These are phyloP conservation scores for Sturnus vulgaris DNA, from an alignment of 2,113 vertebrate genomes.

Conservation along the genomic window DNA sequence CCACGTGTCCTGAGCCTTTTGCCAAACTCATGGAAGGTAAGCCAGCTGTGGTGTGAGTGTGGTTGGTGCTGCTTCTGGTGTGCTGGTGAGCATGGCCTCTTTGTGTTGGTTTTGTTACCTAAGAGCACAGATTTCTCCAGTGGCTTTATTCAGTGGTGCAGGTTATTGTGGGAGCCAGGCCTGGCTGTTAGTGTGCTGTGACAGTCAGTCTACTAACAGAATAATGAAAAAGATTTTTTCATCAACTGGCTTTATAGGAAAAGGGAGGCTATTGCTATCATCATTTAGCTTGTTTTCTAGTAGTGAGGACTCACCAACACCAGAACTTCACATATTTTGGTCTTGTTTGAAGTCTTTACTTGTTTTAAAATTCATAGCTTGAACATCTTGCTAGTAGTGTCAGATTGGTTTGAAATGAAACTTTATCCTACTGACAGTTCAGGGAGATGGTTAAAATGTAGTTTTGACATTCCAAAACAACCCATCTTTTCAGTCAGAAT, in stretches of 20 bases:
- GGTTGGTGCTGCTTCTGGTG: background rate
- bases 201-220: background rate
- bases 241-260: background rate
- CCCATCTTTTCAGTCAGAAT: background rate
- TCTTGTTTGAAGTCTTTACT: background rate
- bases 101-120: background rate
- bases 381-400: background rate
- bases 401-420: background rate
- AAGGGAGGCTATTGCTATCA: background rate
- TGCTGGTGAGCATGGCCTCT: background rate
- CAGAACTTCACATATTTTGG: background rate
- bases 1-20: constrained; percentile 94
- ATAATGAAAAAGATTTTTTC: background rate
- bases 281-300: background rate
- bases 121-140: background rate
- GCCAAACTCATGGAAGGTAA: constrained; percentile 94
- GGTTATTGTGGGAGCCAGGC: background rate
- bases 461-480: background rate
- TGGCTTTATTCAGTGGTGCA: background rate
- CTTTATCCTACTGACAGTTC: background rate
- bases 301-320: background rate
- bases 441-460: background rate
- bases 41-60: background rate
- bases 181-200: background rate
- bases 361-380: background rate